Percentiles rank a stretch among this genome's conserved stretches.
phyloP scores from a whole-genome alignment of 1,140 invertebrate species.

The Penaeus vannamei region DNA sequence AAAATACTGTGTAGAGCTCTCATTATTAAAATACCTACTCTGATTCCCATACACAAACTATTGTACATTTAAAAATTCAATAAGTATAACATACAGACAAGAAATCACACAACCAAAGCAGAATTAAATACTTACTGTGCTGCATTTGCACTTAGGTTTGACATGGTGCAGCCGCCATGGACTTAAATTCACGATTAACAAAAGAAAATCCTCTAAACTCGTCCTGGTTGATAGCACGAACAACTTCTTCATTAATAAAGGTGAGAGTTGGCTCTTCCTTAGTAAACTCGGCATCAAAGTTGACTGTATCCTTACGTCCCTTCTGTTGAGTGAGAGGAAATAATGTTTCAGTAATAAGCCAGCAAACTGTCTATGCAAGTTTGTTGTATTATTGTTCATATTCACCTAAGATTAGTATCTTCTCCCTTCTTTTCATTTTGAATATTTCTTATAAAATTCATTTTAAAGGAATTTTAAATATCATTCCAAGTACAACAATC shows the following conservation, averaged over 20 bases:
- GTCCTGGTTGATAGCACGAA: conserved; percentile 96
- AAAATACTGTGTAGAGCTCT: not conserved
- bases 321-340: conserved; percentile 80
- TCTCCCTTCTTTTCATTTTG: no score
- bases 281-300: conserved; percentile 99
- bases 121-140: conserved; percentile 49
- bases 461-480: no score
- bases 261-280: conserved; percentile 97
- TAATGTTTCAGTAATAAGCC: not conserved
- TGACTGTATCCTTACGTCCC: conserved; percentile 96
- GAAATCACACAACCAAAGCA: not conserved
- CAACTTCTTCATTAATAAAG: conserved; percentile 90
- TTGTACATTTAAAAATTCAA: not conserved
- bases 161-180: conserved; percentile 35
- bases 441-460: no score
- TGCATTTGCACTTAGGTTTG: conserved; percentile 54
- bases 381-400: not conserved
- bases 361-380: not conserved
- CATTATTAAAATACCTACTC: not conserved
- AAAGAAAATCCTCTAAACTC: conserved; percentile 98
- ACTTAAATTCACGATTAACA: conserved; percentile 86
- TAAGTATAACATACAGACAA: not conserved
- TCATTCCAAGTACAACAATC: no score
- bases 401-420: no score
- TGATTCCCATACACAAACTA: not conserved